phyloP scores from a whole-genome alignment of 2,797 vertebrate genomes.

The Clarias platycephalus region DNA sequence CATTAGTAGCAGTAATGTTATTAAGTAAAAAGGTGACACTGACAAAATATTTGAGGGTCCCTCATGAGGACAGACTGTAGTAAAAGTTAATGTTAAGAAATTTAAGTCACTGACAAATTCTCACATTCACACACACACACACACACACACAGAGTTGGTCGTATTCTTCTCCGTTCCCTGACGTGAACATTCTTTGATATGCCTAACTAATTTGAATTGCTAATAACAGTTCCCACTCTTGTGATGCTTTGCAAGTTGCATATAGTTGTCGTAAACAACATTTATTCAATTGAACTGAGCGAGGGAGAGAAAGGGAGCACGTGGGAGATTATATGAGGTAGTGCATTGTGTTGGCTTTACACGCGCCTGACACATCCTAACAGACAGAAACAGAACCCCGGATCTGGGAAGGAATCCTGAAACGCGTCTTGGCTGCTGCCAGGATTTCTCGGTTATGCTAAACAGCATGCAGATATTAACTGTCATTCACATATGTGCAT shows the following conservation, averaged over 20 bases:
- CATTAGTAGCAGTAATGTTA: neutral
- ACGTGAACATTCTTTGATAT: neutral
- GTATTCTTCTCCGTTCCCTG: neutral
- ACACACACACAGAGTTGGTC: neutral
- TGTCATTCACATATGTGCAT: slow-evolving; percentile 22
- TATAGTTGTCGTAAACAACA: neutral
- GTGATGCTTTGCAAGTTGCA: neutral
- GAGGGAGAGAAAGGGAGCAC: neutral
- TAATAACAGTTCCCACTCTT: neutral
- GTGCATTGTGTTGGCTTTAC: neutral
- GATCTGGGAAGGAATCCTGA: neutral
- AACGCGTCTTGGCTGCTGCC: slow-evolving; percentile 21
- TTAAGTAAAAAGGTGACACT: neutral
- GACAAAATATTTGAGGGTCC: neutral
- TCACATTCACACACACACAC: neutral
- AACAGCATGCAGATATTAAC: slow-evolving; percentile 20
- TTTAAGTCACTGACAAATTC: neutral
- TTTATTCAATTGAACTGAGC: neutral
- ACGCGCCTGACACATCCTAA: neutral
- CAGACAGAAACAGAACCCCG: slow-evolving; percentile 5
- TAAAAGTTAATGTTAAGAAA: neutral
- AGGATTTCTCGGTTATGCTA: slow-evolving; percentile 23
- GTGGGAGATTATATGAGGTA: neutral
- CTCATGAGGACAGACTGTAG: neutral
- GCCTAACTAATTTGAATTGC: neutral